A percentile compares a stretch with the other conserved stretches of the same genome.
phyloP scores from a whole-genome alignment of 2,888 invertebrate genomes.

The Strigamia crassipes region DNA sequence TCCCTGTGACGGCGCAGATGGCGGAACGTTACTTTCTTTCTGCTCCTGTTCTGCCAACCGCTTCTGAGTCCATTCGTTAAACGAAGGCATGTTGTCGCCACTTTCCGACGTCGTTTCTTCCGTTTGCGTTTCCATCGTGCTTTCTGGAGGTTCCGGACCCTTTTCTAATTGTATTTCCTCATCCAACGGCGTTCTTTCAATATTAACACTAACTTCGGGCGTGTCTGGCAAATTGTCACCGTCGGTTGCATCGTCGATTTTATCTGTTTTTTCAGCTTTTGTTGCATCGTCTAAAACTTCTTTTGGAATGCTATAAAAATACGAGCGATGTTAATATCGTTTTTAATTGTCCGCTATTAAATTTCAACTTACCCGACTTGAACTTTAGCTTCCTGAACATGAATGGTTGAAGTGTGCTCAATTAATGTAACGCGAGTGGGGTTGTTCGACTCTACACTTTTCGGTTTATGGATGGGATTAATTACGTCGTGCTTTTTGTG shows the following conservation, averaged over 20 bases:
- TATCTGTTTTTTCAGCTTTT: neutral
- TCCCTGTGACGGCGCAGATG: constrained; percentile 41
- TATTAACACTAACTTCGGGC: neutral
- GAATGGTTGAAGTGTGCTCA: neutral
- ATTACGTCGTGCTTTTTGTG: neutral
- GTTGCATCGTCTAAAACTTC: neutral
- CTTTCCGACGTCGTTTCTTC: neutral
- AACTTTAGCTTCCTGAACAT: neutral
- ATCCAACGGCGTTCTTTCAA: neutral
- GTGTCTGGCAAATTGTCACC: neutral
- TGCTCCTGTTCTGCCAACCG: constrained; percentile 61
- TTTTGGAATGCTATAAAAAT: neutral
- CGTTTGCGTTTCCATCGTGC: neutral
- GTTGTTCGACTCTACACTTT: neutral
- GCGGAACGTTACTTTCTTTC: constrained; percentile 41
- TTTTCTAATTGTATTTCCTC: neutral
- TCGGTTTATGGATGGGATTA: neutral
- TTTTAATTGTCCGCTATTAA: neutral
- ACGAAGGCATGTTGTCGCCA: constrained; percentile 49
- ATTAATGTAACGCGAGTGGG: neutral
- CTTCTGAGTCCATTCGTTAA: constrained; percentile 61
- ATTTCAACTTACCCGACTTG: neutral
- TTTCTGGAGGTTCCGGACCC: neutral
- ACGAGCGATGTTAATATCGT: neutral
- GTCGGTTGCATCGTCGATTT: neutral